Percentiles rank a stretch among this genome's conserved stretches.
These are phyloP conservation scores for Callosobruchus maculatus DNA, from an alignment of 2,888 invertebrate species.

Conservation along the genomic window DNA sequence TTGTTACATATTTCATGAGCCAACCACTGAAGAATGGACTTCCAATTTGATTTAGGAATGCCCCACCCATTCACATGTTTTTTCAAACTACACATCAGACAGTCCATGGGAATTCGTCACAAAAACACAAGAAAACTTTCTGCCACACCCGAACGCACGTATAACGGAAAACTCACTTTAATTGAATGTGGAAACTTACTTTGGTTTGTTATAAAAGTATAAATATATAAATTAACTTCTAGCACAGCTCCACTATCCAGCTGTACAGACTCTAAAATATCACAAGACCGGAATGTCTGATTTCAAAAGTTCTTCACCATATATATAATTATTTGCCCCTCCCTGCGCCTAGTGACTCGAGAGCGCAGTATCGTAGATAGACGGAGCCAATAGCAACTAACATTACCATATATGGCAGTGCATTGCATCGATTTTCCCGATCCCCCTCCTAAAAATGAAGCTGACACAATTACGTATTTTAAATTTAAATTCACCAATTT, in stretches of 20 bases:
- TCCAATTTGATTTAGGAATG: neutral
- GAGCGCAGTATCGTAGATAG: slow-evolving; percentile 36
- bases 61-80: neutral
- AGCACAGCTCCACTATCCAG: slow-evolving; percentile 32
- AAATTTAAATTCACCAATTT: neutral
- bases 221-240: slow-evolving; percentile 24
- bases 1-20: neutral
- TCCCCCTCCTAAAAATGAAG: slow-evolving; percentile 18
- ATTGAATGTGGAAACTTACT: slow-evolving; percentile 28
- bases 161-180: neutral
- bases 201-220: slow-evolving; percentile 34
- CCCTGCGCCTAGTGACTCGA: slow-evolving; percentile 47
- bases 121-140: neutral
- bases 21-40: neutral
- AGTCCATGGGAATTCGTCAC: neutral
- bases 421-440: slow-evolving; percentile 57
- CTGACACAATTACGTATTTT: neutral
- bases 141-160: neutral
- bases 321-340: slow-evolving; percentile 57
- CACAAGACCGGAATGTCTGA: slow-evolving; percentile 44
- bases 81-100: neutral
- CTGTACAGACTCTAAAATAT: slow-evolving; percentile 38
- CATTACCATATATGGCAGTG: slow-evolving; percentile 80
- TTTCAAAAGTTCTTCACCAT: slow-evolving; percentile 39
- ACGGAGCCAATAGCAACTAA: slow-evolving; percentile 61